Percentiles rank a stretch among this genome's conserved stretches.
Evolutionary conservation across 2,113 vertebrate genomes (phyloP).

Genomic region (Cyprinodon variegatus): DNA sequence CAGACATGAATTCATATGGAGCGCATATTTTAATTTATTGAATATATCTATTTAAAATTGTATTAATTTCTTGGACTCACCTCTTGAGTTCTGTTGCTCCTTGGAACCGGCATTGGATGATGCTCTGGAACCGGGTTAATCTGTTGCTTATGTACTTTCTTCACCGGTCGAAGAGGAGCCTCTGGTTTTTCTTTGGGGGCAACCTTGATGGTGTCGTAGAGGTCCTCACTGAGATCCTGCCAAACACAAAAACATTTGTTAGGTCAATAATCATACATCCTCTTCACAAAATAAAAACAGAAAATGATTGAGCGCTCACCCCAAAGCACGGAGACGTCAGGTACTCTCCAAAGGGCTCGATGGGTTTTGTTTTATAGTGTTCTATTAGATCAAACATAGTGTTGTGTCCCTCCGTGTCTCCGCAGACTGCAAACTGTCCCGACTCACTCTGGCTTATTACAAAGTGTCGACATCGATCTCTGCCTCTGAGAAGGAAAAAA

Average conservation of each 20-base stretch:
- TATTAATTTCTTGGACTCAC: conserved; percentile 8
- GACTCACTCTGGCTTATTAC: conserved; percentile 82
- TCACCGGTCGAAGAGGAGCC: conserved; percentile 37
- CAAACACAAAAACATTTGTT: conserved; percentile 28
- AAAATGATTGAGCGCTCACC: conserved; percentile 64
- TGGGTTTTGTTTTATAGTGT: conserved; percentile 78
- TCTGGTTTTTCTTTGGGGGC: conserved; percentile 44
- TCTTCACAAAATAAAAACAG: not conserved
- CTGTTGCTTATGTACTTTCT: conserved; percentile 38
- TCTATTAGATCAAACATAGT: conserved; percentile 79
- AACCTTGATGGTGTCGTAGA: conserved; percentile 79
- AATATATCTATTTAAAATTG: too few relatives aligned
- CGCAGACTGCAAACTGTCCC: conserved; percentile 80
- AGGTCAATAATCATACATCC: not conserved
- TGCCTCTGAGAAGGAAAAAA: conserved; percentile 77
- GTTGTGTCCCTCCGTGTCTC: conserved; percentile 75
- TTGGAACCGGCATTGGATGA: conserved; percentile 55
- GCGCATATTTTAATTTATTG: too few relatives aligned
- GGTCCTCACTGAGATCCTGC: conserved; percentile 62
- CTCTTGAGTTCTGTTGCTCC: conserved; percentile 40
- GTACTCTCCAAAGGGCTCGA: conserved; percentile 86
- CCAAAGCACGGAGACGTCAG: conserved; percentile 79
- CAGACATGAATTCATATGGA: not conserved
- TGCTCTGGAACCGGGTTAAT: conserved; percentile 11
- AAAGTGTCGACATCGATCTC: conserved; percentile 86